These are phyloP conservation scores for fruit fly (Drosophila melanogaster) DNA, from an alignment of 1,140 invertebrate genomes.

Conservation along the genomic window DNA sequence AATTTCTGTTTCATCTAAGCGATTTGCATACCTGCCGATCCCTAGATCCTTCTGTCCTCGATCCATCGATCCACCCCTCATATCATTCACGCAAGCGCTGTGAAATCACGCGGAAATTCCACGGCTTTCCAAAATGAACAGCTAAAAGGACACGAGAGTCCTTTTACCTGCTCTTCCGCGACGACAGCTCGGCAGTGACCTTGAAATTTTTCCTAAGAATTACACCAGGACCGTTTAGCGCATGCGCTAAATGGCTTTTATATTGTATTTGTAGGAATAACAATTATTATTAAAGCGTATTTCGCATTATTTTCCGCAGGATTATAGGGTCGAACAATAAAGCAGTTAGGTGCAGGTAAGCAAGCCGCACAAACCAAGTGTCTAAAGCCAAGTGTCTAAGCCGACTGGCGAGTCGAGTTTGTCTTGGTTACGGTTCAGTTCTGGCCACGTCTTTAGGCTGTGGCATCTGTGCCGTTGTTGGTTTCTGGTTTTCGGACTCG, in stretches of 20 bases:
- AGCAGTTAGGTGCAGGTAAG: slow-evolving; percentile 34
- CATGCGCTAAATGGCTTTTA: slow-evolving; percentile 82
- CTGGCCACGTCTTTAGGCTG: slow-evolving; percentile 12
- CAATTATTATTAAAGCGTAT: slow-evolving; percentile 83
- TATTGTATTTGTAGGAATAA: slow-evolving; percentile 81
- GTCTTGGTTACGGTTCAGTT: slow-evolving; percentile 32
- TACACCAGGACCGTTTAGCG: slow-evolving; percentile 77
- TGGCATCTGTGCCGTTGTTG: slow-evolving; percentile 41
- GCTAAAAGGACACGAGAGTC: slow-evolving; percentile 48
- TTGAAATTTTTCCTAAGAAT: slow-evolving; percentile 78
- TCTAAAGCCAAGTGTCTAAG: slow-evolving; percentile 79
- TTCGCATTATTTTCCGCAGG: slow-evolving; percentile 82
- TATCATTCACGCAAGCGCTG: slow-evolving; percentile 73
- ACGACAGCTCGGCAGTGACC: slow-evolving; percentile 70
- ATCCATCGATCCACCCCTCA: slow-evolving; percentile 25
- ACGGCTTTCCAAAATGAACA: slow-evolving; percentile 67
- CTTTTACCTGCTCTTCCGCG: slow-evolving; percentile 59
- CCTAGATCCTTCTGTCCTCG: neutral
- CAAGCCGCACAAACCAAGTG: slow-evolving; percentile 44
- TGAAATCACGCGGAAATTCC: slow-evolving; percentile 76
- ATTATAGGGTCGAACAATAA: slow-evolving; percentile 76
- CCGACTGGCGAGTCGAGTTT: slow-evolving; percentile 44
- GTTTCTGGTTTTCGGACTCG: neutral
- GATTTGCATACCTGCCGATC: slow-evolving; percentile 73
- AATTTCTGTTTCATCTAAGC: slow-evolving; percentile 61